Percentiles rank a stretch among this genome's conserved stretches.
These are phyloP conservation scores for Drosophila ironensis DNA, from an alignment of 1,140 invertebrate species.

Conservation along the genomic window DNA sequence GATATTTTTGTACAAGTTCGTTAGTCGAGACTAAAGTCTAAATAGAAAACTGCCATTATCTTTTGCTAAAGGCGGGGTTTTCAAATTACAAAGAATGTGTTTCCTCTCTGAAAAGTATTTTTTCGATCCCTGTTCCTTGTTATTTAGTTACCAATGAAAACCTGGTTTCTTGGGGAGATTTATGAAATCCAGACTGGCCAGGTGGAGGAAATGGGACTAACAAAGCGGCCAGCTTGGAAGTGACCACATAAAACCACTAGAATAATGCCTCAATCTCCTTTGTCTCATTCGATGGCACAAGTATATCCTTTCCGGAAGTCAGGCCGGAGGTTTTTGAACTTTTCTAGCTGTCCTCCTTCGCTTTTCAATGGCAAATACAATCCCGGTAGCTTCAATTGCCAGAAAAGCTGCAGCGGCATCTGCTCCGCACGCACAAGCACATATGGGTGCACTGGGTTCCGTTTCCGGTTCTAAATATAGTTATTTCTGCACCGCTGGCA, in stretches of 20 bases:
- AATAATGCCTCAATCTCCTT: constrained; percentile 6
- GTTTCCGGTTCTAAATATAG: constrained; percentile 62
- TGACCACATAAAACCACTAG: neutral
- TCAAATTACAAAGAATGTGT: no score
- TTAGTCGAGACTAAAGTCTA: no score
- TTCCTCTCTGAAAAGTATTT: no score
- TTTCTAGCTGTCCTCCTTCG: constrained; percentile 9
- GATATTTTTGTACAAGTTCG: neutral
- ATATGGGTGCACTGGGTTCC: constrained; percentile 47
- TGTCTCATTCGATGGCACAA: constrained; percentile 10
- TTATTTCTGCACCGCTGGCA: constrained; percentile 55
- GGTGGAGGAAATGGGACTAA: constrained; percentile 9
- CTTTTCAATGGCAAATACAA: constrained; percentile 38
- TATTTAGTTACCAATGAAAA: constrained; percentile 1
- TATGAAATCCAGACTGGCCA: neutral
- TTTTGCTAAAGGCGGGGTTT: no score
- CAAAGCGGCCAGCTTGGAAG: neutral
- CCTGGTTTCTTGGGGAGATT: no score
- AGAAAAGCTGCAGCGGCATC: constrained; percentile 33
- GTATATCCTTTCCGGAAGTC: constrained; percentile 5
- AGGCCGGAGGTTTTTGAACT: neutral
- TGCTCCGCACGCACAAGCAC: constrained; percentile 17
- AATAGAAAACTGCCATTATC: no score
- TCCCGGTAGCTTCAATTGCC: constrained; percentile 47
- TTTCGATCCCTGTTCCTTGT: no score